Percentiles rank a stretch among this genome's conserved stretches.
Evolutionary conservation across 2,113 vertebrate genomes (phyloP).

Genomic region (Forbesichthys papilliferus): DNA sequence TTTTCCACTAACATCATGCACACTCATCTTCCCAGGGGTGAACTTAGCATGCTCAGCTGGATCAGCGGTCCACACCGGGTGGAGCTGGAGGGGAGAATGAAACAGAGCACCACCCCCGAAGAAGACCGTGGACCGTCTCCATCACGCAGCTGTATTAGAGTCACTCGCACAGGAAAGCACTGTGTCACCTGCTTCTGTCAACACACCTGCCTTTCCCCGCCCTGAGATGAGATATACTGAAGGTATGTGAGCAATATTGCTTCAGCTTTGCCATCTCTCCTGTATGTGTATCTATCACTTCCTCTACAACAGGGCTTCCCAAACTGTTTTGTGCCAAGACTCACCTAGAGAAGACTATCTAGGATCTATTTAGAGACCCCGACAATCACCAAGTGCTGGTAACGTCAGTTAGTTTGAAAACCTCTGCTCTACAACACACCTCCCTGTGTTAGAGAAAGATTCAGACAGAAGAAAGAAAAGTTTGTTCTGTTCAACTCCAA

Average conservation of each 20-base stretch:
- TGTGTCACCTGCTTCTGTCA: slow-evolving; percentile 58
- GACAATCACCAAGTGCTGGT: too few relatives aligned
- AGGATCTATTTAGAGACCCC: too few relatives aligned
- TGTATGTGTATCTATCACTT: slow-evolving; percentile 43
- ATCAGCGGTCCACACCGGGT: slow-evolving; percentile 43
- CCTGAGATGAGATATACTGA: neutral
- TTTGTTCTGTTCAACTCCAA: slow-evolving; percentile 6
- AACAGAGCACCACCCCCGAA: slow-evolving; percentile 8
- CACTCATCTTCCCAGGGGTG: slow-evolving; percentile 62
- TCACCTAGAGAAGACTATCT: too few relatives aligned
- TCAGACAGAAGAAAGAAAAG: neutral
- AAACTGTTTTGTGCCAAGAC: too few relatives aligned
- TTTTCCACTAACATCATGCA: slow-evolving; percentile 63
- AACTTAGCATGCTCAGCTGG: slow-evolving; percentile 55
- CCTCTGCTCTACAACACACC: slow-evolving; percentile 20
- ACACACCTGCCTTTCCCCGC: slow-evolving; percentile 32
- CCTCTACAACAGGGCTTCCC: slow-evolving; percentile 31
- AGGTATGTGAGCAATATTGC: slow-evolving; percentile 15
- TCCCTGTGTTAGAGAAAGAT: slow-evolving; percentile 25
- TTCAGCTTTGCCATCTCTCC: slow-evolving; percentile 29
- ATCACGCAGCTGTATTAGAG: slow-evolving; percentile 20
- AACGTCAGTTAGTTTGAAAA: too few relatives aligned
- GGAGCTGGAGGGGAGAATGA: slow-evolving; percentile 15
- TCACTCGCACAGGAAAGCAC: slow-evolving; percentile 40
- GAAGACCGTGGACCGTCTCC: slow-evolving; percentile 23